Base-by-base conservation (phyloP, 2,888 invertebrate species). In the Sinodicranocentrus sp. region DNA sequence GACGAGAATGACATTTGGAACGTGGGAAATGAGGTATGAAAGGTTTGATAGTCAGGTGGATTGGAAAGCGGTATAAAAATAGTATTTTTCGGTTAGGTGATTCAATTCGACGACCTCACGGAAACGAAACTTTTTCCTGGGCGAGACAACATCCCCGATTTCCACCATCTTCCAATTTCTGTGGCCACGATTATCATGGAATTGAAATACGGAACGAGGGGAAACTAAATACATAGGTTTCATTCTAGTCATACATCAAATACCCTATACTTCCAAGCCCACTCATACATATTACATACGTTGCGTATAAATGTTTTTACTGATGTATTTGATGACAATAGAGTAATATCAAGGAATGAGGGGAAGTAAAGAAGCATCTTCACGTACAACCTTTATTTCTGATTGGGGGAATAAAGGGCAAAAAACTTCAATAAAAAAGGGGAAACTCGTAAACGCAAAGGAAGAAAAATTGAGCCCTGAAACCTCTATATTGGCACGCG, bases 1-100 rank as follows among this genome's bases (percentile, higher is more conserved):
- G 76, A 76, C 76, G 68, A 57, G 68, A 77, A 70, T 77, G 77
- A 77, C 77, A 77, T 77, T 77, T 77, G 68, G 77, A 77, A 77
- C 77, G 77, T 77, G 77, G 77, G 77, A 77, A 77, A 77, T 77
- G 77, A 77, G 77, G 68, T 77, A 77, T 77, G 77, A 77, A 77
- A 77, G 77, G 77, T 77, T 77, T 77, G 77, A 77, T 77, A 77
- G 77, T 67, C 77, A 77, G 68, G 77, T 68, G 77, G 68, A 77
- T 77, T 77, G 77, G 68, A 59, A 68, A 13, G 52, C 6, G 54
- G 15, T 33, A 8, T 21, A 68, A 67, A 54, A 76, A 76, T 57
- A 67, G 39, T 43, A 68, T 68, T 77, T 77, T 33, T 70, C 57
- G 77, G 68, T 59, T 68, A 77, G 59, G 43, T 77, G 68, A 68